phyloP scores from a whole-genome alignment of 1,140 invertebrate species.

The Apis laboriosa region DNA sequence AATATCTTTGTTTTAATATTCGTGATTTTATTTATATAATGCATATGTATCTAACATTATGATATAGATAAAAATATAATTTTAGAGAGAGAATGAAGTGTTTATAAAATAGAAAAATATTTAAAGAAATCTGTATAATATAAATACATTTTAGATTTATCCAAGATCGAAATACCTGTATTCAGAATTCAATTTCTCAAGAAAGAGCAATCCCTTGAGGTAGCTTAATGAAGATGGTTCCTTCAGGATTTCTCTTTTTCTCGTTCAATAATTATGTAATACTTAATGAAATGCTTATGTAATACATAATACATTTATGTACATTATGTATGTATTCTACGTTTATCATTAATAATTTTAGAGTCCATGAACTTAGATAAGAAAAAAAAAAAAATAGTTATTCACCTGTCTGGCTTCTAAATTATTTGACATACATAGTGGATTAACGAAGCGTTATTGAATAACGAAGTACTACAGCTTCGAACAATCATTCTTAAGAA shows the following conservation, averaged over 20 bases:
- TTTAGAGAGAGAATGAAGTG: no score
- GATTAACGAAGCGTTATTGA: neutral
- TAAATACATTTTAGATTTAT: neutral
- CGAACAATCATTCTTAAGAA: neutral
- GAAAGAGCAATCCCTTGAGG: conserved; percentile 64
- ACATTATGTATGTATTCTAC: no score
- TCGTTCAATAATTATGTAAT: neutral
- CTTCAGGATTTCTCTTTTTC: neutral
- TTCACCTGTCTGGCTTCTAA: neutral
- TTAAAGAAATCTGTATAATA: no score
- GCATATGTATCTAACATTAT: no score
- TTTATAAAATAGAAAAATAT: no score
- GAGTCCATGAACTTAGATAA: neutral
- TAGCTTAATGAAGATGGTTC: conserved; percentile 41
- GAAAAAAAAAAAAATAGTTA: no score
- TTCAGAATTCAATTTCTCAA: conserved; percentile 72
- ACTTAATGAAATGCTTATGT: neutral
- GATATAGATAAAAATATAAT: no score
- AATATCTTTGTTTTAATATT: no score
- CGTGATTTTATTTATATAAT: no score
- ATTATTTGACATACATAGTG: neutral
- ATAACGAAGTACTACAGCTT: neutral
- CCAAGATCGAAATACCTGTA: conserved; percentile 54
- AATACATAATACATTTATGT: no score
- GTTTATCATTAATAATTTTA: neutral